Evolutionary conservation across 2,888 invertebrate genomes (phyloP).

Genomic region (Griposia aprilina): DNA sequence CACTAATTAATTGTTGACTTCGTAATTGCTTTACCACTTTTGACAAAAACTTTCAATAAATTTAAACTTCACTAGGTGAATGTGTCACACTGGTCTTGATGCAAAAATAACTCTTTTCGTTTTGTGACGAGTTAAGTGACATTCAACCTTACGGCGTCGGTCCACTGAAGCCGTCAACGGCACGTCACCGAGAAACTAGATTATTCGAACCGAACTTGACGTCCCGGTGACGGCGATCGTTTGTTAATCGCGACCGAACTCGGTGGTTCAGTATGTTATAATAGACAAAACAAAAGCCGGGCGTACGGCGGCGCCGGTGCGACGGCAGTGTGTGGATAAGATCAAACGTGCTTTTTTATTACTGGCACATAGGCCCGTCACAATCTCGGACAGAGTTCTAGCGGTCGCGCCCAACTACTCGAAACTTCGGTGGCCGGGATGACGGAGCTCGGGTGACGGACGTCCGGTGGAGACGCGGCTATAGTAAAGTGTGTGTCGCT

Average conservation of each 20-base stretch:
- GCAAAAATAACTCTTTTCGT: background rate
- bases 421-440: background rate
- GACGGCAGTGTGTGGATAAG: background rate
- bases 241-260: background rate
- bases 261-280: background rate
- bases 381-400: too few relatives aligned
- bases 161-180: background rate
- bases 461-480: background rate
- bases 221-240: background rate
- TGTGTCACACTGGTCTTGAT: background rate
- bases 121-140: too few relatives aligned
- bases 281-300: background rate
- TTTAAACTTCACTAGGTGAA: background rate
- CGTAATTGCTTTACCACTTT: background rate
- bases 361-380: too few relatives aligned
- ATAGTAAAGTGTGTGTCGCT: background rate
- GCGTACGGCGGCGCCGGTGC: background rate
- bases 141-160: too few relatives aligned
- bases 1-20: too few relatives aligned
- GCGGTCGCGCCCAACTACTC: background rate
- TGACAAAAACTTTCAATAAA: background rate
- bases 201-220: background rate
- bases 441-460: background rate
- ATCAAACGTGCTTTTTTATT: background rate
- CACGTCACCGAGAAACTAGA: background rate